Evolutionary conservation across 1,140 invertebrate species (phyloP), one percentile per base, ranked within the genome.

Genomic region (Drosophila busckii): DNA sequence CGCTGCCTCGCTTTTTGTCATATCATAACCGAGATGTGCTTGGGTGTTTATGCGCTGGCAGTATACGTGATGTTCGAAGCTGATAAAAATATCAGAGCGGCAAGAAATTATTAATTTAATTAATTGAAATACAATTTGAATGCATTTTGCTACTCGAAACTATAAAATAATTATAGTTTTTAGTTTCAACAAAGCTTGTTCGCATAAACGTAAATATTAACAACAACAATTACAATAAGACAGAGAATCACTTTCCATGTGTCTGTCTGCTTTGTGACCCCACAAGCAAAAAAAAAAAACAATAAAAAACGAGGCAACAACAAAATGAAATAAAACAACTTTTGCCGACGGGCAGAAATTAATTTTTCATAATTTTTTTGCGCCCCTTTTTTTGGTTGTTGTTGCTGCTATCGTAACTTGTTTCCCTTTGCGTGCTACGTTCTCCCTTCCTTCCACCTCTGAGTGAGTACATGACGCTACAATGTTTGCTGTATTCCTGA

Each of bases 311-410:
- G n/a, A n/a, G n/a, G 22, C 31, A 37, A 35, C 19, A 10, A 40
- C 5, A 40, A 31, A 9, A 28, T 9, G 3, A 53, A 67, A 61
- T 44, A 58, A 70, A 16, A 50, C 41, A 40, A 46, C 49, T 59
- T 82, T 55, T 83, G 75, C 75, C 76, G 60, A 62, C 70, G 75
- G 75, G 60, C 75, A 82, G 69, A 82, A 82, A 82, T 82, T 82
- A 82, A 82, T 82, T 82, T 80, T 82, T 82, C 76, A 82, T 82
- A 82, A 82, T 82, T 82, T 82, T 80, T 82, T 82, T 82, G 64
- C 69, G 60, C 65, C 69, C 69, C 58, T 82, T 80, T 69, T 60
- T 29, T 6, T 25, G 19, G 45, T 28, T 45, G 22, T 23, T 45
- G 32, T 31, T 52, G 54, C 9, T 66, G 45, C 16, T 67, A 75